These are phyloP conservation scores for Acanthosepion pharaonis DNA, from an alignment of 2,888 invertebrate species.

Conservation along the genomic window DNA sequence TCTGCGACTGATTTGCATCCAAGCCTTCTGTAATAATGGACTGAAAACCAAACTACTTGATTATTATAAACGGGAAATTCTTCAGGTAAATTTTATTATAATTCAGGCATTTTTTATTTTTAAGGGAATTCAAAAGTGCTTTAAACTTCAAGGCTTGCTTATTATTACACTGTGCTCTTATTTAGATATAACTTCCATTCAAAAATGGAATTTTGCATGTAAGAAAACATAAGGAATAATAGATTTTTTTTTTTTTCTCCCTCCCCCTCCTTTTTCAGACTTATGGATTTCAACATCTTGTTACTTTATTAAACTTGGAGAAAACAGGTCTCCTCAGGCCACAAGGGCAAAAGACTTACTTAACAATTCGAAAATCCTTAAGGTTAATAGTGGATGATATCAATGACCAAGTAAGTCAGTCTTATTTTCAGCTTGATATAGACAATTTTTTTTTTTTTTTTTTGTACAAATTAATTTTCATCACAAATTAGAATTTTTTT, in stretches of 20 bases:
- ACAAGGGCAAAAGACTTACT: slow-evolving; percentile 78
- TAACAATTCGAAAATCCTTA: slow-evolving; percentile 79
- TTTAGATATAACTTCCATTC: no score
- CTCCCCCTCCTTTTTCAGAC: slow-evolving; percentile 77
- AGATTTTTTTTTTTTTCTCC: background rate
- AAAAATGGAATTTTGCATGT: no score
- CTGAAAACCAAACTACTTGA: slow-evolving; percentile 90
- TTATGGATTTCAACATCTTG: slow-evolving; percentile 88
- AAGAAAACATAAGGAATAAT: no score
- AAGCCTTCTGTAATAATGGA: slow-evolving; percentile 93
- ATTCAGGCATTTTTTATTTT: no score
- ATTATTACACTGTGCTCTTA: no score
- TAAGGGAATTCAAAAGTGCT: no score
- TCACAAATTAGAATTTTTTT: no score
- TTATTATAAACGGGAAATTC: slow-evolving; percentile 83
- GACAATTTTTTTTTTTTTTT: background rate
- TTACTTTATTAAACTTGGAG: slow-evolving; percentile 89
- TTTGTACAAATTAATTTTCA: no score
- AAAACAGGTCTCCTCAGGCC: slow-evolving; percentile 86
- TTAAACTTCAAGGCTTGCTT: no score
- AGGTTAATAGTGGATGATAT: slow-evolving; percentile 91
- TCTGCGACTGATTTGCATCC: slow-evolving; percentile 91
- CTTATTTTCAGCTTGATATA: background rate
- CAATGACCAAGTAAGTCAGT: slow-evolving; percentile 79
- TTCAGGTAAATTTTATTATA: slow-evolving; percentile 74